Conservation (phyloP, 2,888 invertebrate genomes). For the Pyrocoelia pectoralis region DNA sequence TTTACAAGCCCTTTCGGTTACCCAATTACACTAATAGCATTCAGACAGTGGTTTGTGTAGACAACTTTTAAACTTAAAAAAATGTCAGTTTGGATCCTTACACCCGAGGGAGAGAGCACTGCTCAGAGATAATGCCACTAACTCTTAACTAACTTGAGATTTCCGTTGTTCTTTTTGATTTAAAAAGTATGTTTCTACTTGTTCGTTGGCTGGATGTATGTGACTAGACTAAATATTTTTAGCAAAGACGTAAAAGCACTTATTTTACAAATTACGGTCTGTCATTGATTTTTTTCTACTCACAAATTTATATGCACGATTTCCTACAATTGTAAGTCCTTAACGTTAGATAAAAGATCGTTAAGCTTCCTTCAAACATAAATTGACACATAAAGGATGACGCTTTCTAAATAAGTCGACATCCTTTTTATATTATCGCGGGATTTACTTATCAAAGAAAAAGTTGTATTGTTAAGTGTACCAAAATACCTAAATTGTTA, state of each 20-base stretch:
- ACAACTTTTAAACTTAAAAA: conserved; percentile 47
- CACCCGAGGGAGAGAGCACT: conserved; percentile 49
- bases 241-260: not conserved
- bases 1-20: conserved; percentile 1
- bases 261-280: not conserved
- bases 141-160: conserved; percentile 52
- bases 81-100: conserved; percentile 48
- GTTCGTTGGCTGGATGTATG: conserved; percentile 46
- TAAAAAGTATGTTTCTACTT: conserved; percentile 48
- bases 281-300: too few species aligned
- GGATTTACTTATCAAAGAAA: too few species aligned
- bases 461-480: too few species aligned
- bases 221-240: conserved; percentile 50
- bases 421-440: too few species aligned
- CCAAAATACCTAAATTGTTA: too few species aligned
- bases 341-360: too few species aligned
- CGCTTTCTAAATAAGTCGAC: too few species aligned
- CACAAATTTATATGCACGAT: too few species aligned
- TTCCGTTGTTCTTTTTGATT: conserved; percentile 56
- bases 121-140: conserved; percentile 53
- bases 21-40: conserved; percentile 27
- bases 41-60: conserved; percentile 46
- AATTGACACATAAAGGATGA: too few species aligned
- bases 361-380: too few species aligned
- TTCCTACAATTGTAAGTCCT: too few species aligned